Evolutionary conservation across 37 sponge, comb jelly and placozoan species (phyloP), one percentile per base, ranked within the genome.

Genomic region (Ianthella basta): DNA sequence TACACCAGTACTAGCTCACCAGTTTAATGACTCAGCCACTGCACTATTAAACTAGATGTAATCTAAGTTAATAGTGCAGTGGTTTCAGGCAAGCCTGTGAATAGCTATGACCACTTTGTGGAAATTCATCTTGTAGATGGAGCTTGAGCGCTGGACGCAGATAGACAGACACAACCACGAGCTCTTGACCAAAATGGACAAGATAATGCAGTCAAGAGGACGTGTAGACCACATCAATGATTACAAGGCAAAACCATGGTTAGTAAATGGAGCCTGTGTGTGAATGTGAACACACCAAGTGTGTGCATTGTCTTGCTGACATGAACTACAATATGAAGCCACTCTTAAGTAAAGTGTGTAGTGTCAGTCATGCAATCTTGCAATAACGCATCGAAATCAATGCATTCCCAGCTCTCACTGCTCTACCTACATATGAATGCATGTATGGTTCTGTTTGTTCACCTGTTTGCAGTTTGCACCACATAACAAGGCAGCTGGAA

Each of bases 191-290:
- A 82, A 88, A 56, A 94, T 94, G 95, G 69, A 94, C 60, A 79
- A 83, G 12, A 94, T 94, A 25, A 91, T 94, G 92, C 64, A 61
- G 64, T 88, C 91, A 27, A 91, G 91, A 35, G 95, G 95, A 69
- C 56, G 90, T 60, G 93, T 92, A 15, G 93, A 92, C 57, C 93
- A 92, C 80, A 92, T 89, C 78, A 59, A 55, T 12, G 88, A 91
- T 78, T 91, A 88, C 85, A 79, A 72, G 27, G 85, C 92, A 63
- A 91, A 91, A 65, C 85, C 85, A 81, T 85, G 92, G 88, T 88
- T 29, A 50, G 59, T 86, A 34, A 27, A 35, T 72, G 29, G 18
- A 13, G 70, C 10, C 1, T 0, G 70, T 13, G 70, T 69, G 6
- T 32, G 18, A 18, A 29, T 56, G 18, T n/a, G n/a, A n/a, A n/a